Base-by-base conservation (phyloP, 2,888 invertebrate genomes). In the Standfussiana lucernea region DNA sequence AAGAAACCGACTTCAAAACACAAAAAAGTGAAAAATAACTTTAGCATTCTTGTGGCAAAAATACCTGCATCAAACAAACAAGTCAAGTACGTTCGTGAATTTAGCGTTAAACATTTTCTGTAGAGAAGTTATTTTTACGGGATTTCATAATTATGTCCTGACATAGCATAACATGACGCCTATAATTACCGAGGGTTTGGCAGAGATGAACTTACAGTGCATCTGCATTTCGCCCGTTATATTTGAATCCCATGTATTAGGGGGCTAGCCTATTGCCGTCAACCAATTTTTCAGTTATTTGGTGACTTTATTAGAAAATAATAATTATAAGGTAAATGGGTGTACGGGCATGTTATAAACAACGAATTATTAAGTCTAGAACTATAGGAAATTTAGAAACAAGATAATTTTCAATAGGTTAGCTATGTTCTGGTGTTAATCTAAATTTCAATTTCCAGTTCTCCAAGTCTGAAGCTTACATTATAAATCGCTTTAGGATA, bases 371-470 rank as follows among this genome's bases (percentile, higher is more conserved):
- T 18, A 59, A 42, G n/a, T 50, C 10, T 50, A 21, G 13, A n/a
- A 66, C 11, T 8, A 66, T 11, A 66, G 24, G 35, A 56, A 59
- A 53, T 62, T 32, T 37, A 32, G 40, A 47, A 42, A 50, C 42
- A 42, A 50, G 15, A 28, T n/a, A 64, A 75, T 35, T 75, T 68
- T 64, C 24, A 64, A 53, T 78, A 47, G 18, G 15, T 8, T 53
- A 24, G 13, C 13, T 47, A 64, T 37, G 45, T 37, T 72, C 42
- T 45, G 3, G 11, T 40, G 53, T 0, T 62, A 64, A 74, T 45
- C 32, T 1, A 32, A 80, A 64, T 75, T 75, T 59, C 47, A 75
- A 75, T 65, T 65, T 80, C 35, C 11, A 80, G 68, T n/a, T 75
- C 32, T 64, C 47, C 10, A n/a, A 65, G 10, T 64, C 64, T 18